A percentile compares a stretch with the other conserved stretches of the same genome.
Conservation (phyloP, 2,113 vertebrate genomes). For the Solenodon paradoxus region DNA sequence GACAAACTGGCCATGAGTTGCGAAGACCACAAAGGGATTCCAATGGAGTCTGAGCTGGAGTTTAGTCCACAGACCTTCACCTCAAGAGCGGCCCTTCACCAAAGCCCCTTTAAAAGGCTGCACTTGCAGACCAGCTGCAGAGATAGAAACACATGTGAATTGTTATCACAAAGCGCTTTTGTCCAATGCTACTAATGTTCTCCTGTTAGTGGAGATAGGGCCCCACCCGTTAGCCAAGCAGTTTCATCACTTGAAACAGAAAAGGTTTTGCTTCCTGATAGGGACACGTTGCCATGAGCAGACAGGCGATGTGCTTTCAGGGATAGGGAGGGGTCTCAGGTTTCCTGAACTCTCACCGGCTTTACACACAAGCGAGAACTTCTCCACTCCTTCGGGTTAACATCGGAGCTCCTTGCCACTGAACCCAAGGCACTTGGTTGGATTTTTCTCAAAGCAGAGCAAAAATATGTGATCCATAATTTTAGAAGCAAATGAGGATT, state of each 20-base stretch:
- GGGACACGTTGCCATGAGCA: neutral
- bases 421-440: neutral
- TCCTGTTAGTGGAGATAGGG: too few relatives aligned
- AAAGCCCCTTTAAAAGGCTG: neutral
- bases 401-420: neutral
- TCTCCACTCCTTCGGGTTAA: neutral
- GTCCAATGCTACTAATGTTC: too few relatives aligned
- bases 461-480: neutral
- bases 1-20: fast-evolving
- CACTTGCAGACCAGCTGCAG: neutral
- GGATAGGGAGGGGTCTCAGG: neutral
- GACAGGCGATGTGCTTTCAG: neutral
- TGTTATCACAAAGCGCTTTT: conserved; percentile 27
- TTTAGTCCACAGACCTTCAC: neutral
- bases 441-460: neutral
- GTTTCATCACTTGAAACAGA: neutral
- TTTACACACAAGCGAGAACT: neutral
- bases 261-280: neutral
- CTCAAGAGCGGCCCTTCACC: neutral
- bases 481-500: neutral
- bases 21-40: neutral
- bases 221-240: neutral
- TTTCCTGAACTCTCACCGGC: neutral
- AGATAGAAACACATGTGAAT: conserved; percentile 3
- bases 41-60: neutral